phyloP scores from a whole-genome alignment of 2,113 vertebrate genomes.

The Menura novaehollandiae region DNA sequence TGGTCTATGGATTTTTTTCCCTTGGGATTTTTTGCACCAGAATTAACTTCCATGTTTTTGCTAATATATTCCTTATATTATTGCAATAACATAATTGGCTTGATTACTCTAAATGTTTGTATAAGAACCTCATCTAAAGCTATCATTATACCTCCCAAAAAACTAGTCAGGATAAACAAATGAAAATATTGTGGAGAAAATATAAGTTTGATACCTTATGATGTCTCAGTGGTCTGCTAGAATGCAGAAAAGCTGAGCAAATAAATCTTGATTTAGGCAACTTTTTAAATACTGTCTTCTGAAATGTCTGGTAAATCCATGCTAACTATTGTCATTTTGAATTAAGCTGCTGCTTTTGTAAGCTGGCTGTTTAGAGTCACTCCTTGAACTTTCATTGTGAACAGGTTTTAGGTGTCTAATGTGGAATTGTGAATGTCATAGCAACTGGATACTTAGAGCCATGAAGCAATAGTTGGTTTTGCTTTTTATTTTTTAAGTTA shows the following conservation, averaged over 20 bases:
- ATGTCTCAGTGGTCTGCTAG: neutral
- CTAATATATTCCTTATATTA: neutral
- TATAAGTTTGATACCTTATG: neutral
- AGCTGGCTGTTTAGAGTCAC: neutral
- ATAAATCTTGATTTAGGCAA: neutral
- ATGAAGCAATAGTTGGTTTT: neutral
- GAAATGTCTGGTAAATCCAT: neutral
- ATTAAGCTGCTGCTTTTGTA: neutral
- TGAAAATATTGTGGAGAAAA: neutral
- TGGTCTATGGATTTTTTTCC: neutral
- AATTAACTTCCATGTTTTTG: neutral
- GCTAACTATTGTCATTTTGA: fast-evolving
- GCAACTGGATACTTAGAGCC: neutral
- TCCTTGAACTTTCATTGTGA: neutral
- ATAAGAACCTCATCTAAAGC: neutral
- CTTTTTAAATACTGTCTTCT: neutral
- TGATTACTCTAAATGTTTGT: neutral
- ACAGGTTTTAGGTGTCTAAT: neutral
- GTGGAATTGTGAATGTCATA: neutral
- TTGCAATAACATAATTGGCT: neutral
- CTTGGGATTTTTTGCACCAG: neutral
- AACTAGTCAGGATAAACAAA: neutral
- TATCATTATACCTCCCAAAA: neutral
- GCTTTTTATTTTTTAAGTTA: neutral
- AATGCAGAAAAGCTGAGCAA: neutral